Base-by-base conservation (phyloP, 2,797 vertebrate species). In the Anas georgica region DNA sequence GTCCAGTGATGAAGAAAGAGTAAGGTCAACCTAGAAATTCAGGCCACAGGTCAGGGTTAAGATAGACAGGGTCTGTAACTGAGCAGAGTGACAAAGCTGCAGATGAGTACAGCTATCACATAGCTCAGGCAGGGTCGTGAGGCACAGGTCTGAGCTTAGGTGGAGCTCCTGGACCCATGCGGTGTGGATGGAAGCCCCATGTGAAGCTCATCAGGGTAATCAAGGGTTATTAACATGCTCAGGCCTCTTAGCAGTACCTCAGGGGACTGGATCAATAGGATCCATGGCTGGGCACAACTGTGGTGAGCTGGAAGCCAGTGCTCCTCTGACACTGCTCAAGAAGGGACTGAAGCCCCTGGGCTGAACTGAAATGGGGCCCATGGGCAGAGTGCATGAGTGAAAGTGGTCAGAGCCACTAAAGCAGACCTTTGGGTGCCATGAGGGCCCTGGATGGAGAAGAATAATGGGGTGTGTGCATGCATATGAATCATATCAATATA, bases 401-500 rank as follows among this genome's bases (percentile, higher is more conserved):
- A n/a, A 12, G 18, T 43, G 15, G 37, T 12, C 26, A 83, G 22
- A 29, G 31, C 55, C 11, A 48, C 35, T 23, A 17, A 22, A 22
- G 16, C 13, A 62, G 21, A n/a, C 26, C 41, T 45, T 26, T 55
- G 48, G 20, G n/a, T 55, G n/a, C 48, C 50, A 20, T 46, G 39
- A 55, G n/a, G 28, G 28, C 22, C 22, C n/a, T 46, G 39, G 26
- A 17, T 39, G 46, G 31, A 60, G 56, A 50, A 56, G 35, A 81
- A 25, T 10, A 29, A n/a, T 20, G 17, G 33, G 2, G 26, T 8
- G 9, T 3, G 16, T 8, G 6, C 16, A 13, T 6, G 17, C 2
- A 20, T 2, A 16, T 21, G n/a, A 22, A 37, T 73, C 28, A 37
- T 46, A 28, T 12, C 28, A 6, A n/a, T 33, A 23, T 39, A 12